These are phyloP conservation scores for Vulpes vulpes DNA, from an alignment of 2,113 vertebrate species.

Conservation along the genomic window DNA sequence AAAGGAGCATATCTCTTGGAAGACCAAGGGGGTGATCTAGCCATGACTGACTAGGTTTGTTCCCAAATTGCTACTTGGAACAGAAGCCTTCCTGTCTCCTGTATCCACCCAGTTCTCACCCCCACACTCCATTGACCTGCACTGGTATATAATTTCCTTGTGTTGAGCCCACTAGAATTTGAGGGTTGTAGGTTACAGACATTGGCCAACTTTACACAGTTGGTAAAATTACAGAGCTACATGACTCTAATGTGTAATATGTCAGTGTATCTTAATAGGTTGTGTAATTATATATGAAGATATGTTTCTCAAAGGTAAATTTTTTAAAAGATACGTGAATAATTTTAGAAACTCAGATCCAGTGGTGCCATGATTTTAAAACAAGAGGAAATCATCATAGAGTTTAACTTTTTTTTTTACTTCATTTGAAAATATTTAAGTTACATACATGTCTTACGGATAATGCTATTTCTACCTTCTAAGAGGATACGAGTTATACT, in stretches of 20 bases:
- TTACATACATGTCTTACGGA: not conserved
- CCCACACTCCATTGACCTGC: too few relatives aligned
- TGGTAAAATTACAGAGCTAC: not conserved
- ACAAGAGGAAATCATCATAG: not conserved
- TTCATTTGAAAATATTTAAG: not conserved
- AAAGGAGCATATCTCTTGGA: not conserved
- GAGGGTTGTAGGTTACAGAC: not conserved
- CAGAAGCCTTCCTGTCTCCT: not conserved
- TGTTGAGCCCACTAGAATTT: not conserved
- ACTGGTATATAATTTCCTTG: not conserved
- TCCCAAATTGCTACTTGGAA: not conserved
- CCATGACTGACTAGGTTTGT: not conserved
- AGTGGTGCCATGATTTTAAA: not conserved
- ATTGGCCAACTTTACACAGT: not conserved
- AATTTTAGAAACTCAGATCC: not conserved
- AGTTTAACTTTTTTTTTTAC: conserved; percentile 24
- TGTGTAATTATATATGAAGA: conserved; percentile 9
- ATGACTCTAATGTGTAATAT: not conserved
- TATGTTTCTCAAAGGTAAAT: not conserved
- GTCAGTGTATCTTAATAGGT: not conserved
- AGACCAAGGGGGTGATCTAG: not conserved
- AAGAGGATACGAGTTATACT: not conserved
- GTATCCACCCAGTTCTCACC: not conserved
- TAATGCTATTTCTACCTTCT: not conserved
- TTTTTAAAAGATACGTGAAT: not conserved